Evolutionary conservation across 2,113 vertebrate species (phyloP).

Genomic region (Hucho hucho): DNA sequence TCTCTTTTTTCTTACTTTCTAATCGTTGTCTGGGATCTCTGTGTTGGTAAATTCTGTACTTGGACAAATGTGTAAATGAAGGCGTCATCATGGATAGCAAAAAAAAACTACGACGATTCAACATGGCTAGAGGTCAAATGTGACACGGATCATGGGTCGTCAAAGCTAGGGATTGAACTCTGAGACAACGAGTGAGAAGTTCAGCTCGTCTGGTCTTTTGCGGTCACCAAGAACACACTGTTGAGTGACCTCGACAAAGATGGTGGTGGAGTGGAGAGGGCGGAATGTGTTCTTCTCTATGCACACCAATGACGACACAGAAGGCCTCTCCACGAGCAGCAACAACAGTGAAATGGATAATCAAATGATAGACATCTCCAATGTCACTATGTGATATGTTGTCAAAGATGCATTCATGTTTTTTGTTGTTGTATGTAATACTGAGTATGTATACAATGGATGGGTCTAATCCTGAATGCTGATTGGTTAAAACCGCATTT

Average conservation of each 20-base stretch:
- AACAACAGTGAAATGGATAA: constrained; percentile 54
- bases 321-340: constrained; percentile 19
- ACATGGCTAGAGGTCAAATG: neutral
- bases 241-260: constrained; percentile 23
- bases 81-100: constrained; percentile 41
- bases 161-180: neutral
- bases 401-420: constrained; percentile 38
- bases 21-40: constrained; percentile 40
- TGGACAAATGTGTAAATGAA: constrained; percentile 52
- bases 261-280: constrained; percentile 1
- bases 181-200: neutral
- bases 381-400: constrained; percentile 41
- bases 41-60: constrained; percentile 48
- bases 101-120: neutral
- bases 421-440: constrained; percentile 32
- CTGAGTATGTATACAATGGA: constrained; percentile 6
- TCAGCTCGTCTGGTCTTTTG: no score
- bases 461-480: no score
- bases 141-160: neutral
- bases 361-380: constrained; percentile 48
- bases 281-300: constrained; percentile 59
- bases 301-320: constrained; percentile 48
- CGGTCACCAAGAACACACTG: neutral
- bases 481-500: no score
- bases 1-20: constrained; percentile 34